phyloP scores from a whole-genome alignment of 1,140 invertebrate species.

The Dendroctonus valens region DNA sequence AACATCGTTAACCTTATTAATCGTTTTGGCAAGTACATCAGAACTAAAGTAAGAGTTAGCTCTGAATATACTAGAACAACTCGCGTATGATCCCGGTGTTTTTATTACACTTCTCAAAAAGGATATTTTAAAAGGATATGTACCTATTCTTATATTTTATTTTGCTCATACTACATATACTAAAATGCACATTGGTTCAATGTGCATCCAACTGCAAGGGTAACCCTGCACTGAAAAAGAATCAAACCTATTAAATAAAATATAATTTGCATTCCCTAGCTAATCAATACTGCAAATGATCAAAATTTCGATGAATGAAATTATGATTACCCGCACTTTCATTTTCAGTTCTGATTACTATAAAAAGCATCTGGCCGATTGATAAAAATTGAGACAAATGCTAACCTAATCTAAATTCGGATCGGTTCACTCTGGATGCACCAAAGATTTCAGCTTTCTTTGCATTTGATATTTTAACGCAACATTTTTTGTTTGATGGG shows the following conservation, averaged over 20 bases:
- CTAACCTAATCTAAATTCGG: slow-evolving; percentile 38
- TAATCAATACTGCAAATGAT: too few species aligned
- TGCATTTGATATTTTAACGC: slow-evolving; percentile 44
- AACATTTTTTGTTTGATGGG: slow-evolving; percentile 45
- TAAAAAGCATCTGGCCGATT: too few species aligned
- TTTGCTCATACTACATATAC: slow-evolving; percentile 10
- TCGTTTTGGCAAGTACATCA: slow-evolving; percentile 20
- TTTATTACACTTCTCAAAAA: slow-evolving; percentile 35
- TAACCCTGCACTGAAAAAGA: slow-evolving; percentile 22
- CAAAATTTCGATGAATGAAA: too few species aligned
- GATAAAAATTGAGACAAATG: slow-evolving; percentile 1
- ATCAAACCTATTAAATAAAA: slow-evolving; percentile 14
- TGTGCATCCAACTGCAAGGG: slow-evolving; percentile 15
- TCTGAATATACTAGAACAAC: not conserved
- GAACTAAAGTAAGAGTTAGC: slow-evolving; percentile 22
- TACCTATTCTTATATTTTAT: not conserved
- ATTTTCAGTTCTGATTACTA: too few species aligned
- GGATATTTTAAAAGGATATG: slow-evolving; percentile 47
- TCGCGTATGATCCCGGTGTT: not conserved
- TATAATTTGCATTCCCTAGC: too few species aligned
- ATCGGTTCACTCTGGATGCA: slow-evolving; percentile 29
- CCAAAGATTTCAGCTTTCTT: slow-evolving; percentile 51
- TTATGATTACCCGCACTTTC: too few species aligned
- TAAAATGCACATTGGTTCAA: slow-evolving; percentile 8
- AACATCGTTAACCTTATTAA: too few species aligned